phyloP scores from a whole-genome alignment of 2,113 vertebrate species.

The Labeo catla region DNA sequence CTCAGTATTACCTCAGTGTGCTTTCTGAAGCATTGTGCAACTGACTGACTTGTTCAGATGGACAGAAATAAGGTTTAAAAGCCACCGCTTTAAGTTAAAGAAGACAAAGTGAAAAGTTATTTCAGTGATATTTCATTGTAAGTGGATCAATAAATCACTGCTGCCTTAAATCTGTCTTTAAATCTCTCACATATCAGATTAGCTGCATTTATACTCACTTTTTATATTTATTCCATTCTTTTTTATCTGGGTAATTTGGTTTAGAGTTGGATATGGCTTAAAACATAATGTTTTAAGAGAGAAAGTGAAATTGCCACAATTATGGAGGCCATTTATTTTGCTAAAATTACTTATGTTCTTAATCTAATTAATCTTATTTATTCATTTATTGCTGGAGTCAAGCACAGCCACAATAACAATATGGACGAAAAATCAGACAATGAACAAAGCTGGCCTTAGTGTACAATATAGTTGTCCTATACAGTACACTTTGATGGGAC shows the following conservation, averaged over 20 bases:
- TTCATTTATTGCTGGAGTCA: neutral
- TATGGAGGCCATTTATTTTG: neutral
- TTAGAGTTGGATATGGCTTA: neutral
- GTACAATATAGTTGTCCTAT: neutral
- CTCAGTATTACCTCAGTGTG: neutral
- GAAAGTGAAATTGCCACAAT: neutral
- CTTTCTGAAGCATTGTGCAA: slow-evolving; percentile 5
- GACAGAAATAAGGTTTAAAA: neutral
- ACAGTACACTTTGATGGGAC: neutral
- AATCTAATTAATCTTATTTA: neutral
- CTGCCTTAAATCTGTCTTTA: neutral
- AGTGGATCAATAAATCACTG: neutral
- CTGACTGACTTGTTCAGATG: neutral
- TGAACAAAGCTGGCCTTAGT: neutral
- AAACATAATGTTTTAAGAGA: neutral
- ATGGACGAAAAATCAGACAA: neutral
- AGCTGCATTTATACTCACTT: neutral
- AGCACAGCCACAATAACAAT: neutral
- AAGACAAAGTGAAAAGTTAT: neutral
- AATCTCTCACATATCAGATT: neutral
- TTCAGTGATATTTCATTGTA: neutral
- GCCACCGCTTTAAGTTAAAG: neutral
- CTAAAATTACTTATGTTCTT: too few species aligned
- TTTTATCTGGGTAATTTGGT: neutral
- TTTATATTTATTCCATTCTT: neutral